Evolutionary conservation across 1,140 invertebrate species (phyloP), one percentile per base, ranked within the genome.

Genomic region (Hormaphis cornu): DNA sequence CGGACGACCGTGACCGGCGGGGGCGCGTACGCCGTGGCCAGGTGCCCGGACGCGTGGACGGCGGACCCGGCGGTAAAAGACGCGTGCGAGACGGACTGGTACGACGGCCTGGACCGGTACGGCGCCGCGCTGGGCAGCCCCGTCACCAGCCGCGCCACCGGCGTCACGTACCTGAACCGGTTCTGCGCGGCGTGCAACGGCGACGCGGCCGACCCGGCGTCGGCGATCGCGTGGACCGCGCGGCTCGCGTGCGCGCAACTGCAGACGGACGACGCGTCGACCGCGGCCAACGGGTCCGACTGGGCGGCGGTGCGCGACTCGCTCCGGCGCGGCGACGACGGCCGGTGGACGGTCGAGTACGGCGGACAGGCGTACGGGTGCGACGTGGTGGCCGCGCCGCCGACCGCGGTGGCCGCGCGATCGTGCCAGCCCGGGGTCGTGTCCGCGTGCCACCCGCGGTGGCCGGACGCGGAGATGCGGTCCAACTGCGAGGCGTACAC

Each of bases 131-230:
- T 75, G 0, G 73, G 73, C 10, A 75, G 80, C 30, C 82, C 82
- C 0, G 79, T 81, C 8, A 82, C 82, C 0, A 78, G 77, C 53
- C 72, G 75, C 26, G 50, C 56, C 12, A 75, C 80, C 0, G 78
- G 81, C 3, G 70, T 80, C 33, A 83, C 82, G 0, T 86, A 83
- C 74, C 78, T 78, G 54, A 86, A 85, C 72, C 75, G 79, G 22
- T 81, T 79, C 75, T 86, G 84, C 72, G 82, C 83, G 0, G 63
- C 80, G 6, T 86, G 84, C 72, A 81, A 85, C 74, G 74, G 76
- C 1, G 79, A 80, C 56, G 42, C 70, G 14, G 35, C 37, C 14
- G 56, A 35, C 14, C 42, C 40, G 22, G n/a, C n/a, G n/a, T n/a
- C n/a, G n/a, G n/a, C n/a, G 12, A 12, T 54, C 5, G 20, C 50